Evolutionary conservation across 2,797 vertebrate genomes (phyloP), one percentile per base, ranked within the genome.

Genomic region (Cryptoblepharus egeriae): DNA sequence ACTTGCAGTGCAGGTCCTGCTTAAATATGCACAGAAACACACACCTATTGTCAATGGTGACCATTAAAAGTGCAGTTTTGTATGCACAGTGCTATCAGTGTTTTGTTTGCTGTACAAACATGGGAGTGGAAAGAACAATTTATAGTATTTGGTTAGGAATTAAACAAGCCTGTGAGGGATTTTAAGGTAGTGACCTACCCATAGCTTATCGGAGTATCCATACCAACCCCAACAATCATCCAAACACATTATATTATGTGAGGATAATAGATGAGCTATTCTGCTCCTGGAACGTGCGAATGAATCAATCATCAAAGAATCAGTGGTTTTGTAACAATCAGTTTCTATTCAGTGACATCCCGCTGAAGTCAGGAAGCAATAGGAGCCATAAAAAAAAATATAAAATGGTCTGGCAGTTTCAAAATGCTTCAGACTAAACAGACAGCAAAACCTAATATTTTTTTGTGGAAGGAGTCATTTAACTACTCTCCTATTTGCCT

Each of bases 101-200:
- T 85, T 92, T 85, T 91, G 81, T 94, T 94, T 95, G 90, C 87
- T 93, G 58, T 77, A 58, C 76, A 92, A 94, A 92, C 3, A 35
- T 22, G 77, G 76, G 84, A 77, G 63, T 89, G 60, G 80, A 81
- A 92, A 85, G 93, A 87, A 85, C 74, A 80, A 86, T 72, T 32
- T 74, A 45, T 73, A 67, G 77, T 87, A 77, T 94, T 93, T 91
- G 79, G 80, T 92, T 61, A 92, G 91, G 77, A 90, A 91, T 91
- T 87, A 93, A 71, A 75, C 67, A 83, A 60, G 45, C 89, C 80
- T 86, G 86, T 91, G 69, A 80, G 60, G 82, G 79, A 86, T 78
- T 84, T 87, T 81, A 68, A 90, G 74, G 87, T 88, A 91, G 90
- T 79, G 90, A 77, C 57, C 79, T 91, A 83, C 74, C 72, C 73